Conservation (phyloP, 2,797 vertebrate species). For the Paramormyrops hopkinsi region DNA sequence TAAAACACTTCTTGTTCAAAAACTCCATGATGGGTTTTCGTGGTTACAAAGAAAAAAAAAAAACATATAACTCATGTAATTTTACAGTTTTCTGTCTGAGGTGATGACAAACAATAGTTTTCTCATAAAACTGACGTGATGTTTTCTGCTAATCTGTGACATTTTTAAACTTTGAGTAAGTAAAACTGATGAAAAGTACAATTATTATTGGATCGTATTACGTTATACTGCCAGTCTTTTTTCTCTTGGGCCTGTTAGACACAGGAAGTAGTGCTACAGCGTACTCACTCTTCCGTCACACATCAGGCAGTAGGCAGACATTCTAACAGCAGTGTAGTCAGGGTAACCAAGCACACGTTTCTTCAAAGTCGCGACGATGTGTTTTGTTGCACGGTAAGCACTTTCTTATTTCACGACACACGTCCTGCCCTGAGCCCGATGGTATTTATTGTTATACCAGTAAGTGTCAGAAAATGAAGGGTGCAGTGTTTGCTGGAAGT, state of each 20-base stretch:
- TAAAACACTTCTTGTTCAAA: background rate
- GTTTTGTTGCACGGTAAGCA: background rate
- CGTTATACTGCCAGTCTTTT: background rate
- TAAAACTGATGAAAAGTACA: background rate
- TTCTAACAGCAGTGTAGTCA: background rate
- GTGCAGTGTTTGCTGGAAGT: background rate
- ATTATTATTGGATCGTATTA: background rate
- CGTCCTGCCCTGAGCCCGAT: background rate
- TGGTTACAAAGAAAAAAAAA: background rate
- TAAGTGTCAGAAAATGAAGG: background rate
- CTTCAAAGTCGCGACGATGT: background rate
- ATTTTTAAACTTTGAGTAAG: background rate
- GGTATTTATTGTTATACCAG: background rate
- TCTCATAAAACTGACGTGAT: background rate
- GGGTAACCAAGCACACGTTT: background rate
- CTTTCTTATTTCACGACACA: background rate
- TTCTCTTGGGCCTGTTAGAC: background rate
- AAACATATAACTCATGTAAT: background rate
- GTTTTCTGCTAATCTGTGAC: background rate
- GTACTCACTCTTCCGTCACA: background rate
- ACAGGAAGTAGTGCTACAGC: background rate
- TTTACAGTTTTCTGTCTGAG: background rate
- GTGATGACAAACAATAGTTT: background rate
- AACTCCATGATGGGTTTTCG: background rate
- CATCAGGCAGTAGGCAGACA: background rate